Evolutionary conservation across 2,113 vertebrate species (phyloP), one percentile per base, ranked within the genome.

Genomic region (Istiophorus platypterus): DNA sequence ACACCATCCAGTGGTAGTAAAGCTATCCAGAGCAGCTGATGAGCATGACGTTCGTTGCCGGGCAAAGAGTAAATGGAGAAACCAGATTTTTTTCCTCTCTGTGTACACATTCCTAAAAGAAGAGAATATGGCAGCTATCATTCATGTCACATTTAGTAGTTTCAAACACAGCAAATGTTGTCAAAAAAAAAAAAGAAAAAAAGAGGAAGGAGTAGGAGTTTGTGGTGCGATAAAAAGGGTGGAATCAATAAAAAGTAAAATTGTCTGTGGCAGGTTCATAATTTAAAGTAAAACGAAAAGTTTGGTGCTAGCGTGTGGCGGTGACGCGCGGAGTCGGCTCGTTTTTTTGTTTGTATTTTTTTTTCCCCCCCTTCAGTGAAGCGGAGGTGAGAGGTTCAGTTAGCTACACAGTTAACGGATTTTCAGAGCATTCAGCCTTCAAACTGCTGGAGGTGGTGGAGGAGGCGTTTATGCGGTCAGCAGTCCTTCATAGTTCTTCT

Each of bases 81-180:
- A 18, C 76, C 74, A 67, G 58, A 66, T 64, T 49, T 39, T 74
- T 76, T 68, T 76, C 39, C 27, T 54, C 58, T 80, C 49, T 68
- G 42, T 27, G 22, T 39, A 62, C 85, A 82, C 61, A 58, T 81
- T 76, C 68, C 31, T 81, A 62, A 78, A 76, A 79, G 80, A 86
- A 90, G 89, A 69, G 65, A 47, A 81, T 81, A 82, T 17, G 67
- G 86, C 66, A 73, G 61, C 45, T 27, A 65, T 74, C 56, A 62
- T 56, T 86, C 70, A 61, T 85, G 77, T 87, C 78, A 87, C 79
- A 91, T 89, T 92, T 83, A 88, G 85, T 81, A 91, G 92, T 85
- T 89, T 78, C 62, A 85, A 65, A 87, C 85, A 89, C 68, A 79
- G 58, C 72, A 82, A 86, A 86, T 34, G 61, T 63, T 52, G 62